Evolutionary conservation across 2,797 vertebrate species (phyloP), one percentile per base, ranked within the genome.

Genomic region (Amphiprion clarkii): DNA sequence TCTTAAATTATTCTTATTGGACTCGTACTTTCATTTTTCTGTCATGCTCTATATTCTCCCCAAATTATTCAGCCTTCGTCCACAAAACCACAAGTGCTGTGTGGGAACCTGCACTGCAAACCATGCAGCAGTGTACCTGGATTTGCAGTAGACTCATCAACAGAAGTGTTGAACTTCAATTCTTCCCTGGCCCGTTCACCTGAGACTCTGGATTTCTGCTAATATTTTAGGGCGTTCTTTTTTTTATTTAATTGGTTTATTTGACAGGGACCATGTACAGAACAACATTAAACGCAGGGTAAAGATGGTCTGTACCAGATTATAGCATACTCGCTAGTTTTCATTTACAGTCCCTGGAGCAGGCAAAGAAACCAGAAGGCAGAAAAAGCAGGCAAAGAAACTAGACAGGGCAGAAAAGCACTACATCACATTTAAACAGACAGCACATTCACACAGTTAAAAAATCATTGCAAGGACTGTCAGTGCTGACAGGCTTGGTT

Each of bases 91-190:
- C 6, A 7, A 31, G 31, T 73, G 44, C 11, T 49, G 12, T 12
- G 61, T 39, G 54, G 19, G 13, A 8, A 33, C 25, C 42, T 48
- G 31, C 31, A 31, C 5, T 31, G 31, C 31, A 31, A 31, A 31
- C 8, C 40, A 65, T 39, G 61, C 68, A 71, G 44, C 39, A 31
- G 29, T 55, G 40, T 27, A 63, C n/a, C 21, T 17, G 16, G 25
- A 57, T 54, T 23, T 39, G n/a, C 51, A 23, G 11, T 51, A 11
- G 48, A 52, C 51, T 29, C 23, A 14, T 54, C 4, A 55, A 55
- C 53, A 3, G 11, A 27, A 54, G 13, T 6, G 23, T 25, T 54
- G 13, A 14, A 2, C 53, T 27, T 10, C 46, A 17, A 1, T 44
- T 13, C 42, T 44, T 48, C 46, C 46, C 17, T 48, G 16, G 4